These are phyloP conservation scores for Heliconius congener DNA, from an alignment of 1,140 invertebrate species.

Conservation along the genomic window DNA sequence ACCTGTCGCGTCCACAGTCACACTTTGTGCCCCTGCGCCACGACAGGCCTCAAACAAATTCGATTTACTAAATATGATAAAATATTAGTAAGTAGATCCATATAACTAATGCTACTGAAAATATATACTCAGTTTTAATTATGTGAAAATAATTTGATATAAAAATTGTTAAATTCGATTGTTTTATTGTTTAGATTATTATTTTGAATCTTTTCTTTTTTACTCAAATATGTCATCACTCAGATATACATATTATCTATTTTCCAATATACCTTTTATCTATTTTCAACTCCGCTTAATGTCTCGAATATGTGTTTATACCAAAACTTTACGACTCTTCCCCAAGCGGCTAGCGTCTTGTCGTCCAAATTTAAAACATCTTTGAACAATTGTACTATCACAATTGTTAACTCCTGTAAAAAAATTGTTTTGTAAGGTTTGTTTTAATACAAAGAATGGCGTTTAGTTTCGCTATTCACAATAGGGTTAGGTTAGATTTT, in stretches of 20 bases:
- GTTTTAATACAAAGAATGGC: not conserved
- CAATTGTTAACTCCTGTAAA: constrained; percentile 67
- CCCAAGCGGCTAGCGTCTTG: constrained; percentile 62
- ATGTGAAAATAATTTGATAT: not conserved
- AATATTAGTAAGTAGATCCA: too few species aligned
- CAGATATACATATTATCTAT: constrained; percentile 7
- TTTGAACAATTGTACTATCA: constrained; percentile 72
- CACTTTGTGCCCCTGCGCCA: too few species aligned
- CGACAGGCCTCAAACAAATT: too few species aligned
- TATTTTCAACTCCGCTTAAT: constrained; percentile 28
- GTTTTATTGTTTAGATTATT: not conserved
- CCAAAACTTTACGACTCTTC: constrained; percentile 71
- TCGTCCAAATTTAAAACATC: constrained; percentile 66
- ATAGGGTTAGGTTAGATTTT: too few species aligned
- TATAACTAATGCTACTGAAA: too few species aligned
- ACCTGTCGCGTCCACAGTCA: too few species aligned
- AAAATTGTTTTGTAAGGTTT: not conserved
- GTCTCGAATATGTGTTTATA: constrained; percentile 71
- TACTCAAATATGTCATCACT: not conserved
- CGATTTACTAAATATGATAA: too few species aligned
- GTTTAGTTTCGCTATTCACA: too few species aligned
- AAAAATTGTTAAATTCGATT: not conserved
- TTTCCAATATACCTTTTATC: constrained; percentile 4
- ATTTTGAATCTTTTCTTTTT: not conserved
- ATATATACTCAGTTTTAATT: too few species aligned